Evolutionary conservation across 2,113 vertebrate genomes (phyloP), one percentile per base, ranked within the genome.

Genomic region (Phainopepla nitens): DNA sequence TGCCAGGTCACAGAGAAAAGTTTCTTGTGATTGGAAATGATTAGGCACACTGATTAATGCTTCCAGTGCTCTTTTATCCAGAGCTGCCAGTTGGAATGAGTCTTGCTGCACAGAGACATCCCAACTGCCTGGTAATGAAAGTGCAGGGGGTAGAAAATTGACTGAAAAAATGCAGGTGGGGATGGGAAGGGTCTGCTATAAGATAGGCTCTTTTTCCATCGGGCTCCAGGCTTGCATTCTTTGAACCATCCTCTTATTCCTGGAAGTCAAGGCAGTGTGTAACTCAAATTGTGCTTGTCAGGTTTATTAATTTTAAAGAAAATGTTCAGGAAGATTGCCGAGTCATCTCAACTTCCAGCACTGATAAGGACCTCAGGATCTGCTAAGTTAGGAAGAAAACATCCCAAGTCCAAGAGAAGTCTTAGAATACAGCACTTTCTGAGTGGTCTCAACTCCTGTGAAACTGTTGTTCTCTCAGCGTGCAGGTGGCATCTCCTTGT

Each of bases 21-120:
- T 94, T 96, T 79, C 88, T 93, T 92, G 88, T 0, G 33, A 94
- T 93, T 89, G 92, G 95, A 83, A 95, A 89, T 96, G 82, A 97
- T 96, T 91, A 95, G 90, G 89, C 69, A 41, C 65, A 11, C 82
- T 95, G 96, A 96, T 95, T 92, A 94, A 93, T 92, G 96, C 71
- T 92, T 84, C 82, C 86, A 93, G 65, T 49, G 77, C 76, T 95
- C 94, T 97, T 97, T 96, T 96, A 97, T 97, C 95, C 82, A 61
- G 85, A 86, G 85, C 90, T 96, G 92, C 92, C 71, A 79, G 88
- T 94, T 96, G 90, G 96, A 96, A 94, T 95, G 86, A 90, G 76
- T 62, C 93, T 93, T 68, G 60, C 80, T 90, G 69, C 82, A 89
- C 31, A 17, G 65, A 89, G 90, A 64, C 65, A 71, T 83, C 82